Evolutionary conservation across 1,140 invertebrate species (phyloP), one percentile per base, ranked within the genome.

Genomic region (Vanessa atalanta): DNA sequence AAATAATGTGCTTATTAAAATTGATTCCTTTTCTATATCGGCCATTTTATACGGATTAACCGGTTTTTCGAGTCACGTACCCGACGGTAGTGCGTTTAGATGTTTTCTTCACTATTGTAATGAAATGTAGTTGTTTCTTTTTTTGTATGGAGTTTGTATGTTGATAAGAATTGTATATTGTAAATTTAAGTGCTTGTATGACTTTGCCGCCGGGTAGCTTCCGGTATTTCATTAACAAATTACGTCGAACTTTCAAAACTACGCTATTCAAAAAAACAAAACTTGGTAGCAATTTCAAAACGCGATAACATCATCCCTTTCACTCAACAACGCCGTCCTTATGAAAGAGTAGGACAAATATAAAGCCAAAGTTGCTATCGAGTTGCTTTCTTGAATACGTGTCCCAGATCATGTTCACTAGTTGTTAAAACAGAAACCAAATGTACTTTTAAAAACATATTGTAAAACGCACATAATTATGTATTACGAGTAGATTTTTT

Each of bases 1-100:
- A 85, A 83, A 85, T 75, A 82, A 79, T 84, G 82, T 82, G 84
- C 88, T 83, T 83, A 72, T 79, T 81, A 83, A 85, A 84, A 82
- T 77, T 79, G 74, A 87, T 84, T 85, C 78, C 78, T 81, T 81
- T 87, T 83, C 77, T 88, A 81, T 87, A 83, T 87, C 80, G 85
- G 84, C 86, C 82, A 88, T 90, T 91, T 88, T 89, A 84, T 88
- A 91, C 86, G 87, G 85, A 88, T 84, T 83, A 86, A 81, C 83
- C 81, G 83, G 77, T 86, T 88, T 86, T 90, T 87, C 75, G 84
- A 85, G 84, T 84, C 83, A 80, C 84, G 84, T 85, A 83, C 80
- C 78, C 83, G 83, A 83, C 82, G 65, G 66, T 85, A 84, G 81
- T 80, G 82, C 82, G 85, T 87, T 86, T 90, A 88, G 83, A 81